phyloP scores from a whole-genome alignment of 2,113 vertebrate genomes.

The Hemicordylus capensis region DNA sequence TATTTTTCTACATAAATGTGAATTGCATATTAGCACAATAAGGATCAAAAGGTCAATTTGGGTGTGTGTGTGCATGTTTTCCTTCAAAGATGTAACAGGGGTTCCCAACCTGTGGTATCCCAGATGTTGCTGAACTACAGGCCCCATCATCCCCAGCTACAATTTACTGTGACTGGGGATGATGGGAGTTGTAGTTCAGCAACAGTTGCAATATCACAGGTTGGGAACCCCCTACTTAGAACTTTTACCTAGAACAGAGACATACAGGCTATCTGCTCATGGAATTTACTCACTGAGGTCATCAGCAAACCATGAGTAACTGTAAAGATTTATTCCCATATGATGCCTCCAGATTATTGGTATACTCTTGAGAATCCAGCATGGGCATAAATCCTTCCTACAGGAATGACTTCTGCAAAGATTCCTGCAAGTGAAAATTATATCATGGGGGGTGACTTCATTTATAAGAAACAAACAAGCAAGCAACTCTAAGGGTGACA shows the following conservation, averaged over 20 bases:
- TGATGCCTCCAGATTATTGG: not conserved
- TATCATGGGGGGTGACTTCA: not conserved
- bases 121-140: too few species aligned
- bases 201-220: too few species aligned
- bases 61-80: not conserved
- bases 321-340: not conserved
- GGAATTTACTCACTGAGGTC: not conserved
- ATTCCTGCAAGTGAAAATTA: not conserved
- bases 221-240: too few species aligned
- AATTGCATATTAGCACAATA: not conserved
- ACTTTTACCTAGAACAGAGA: not conserved
- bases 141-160: too few species aligned
- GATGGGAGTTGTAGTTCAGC: too few species aligned
- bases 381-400: not conserved
- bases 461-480: not conserved
- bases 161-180: too few species aligned
- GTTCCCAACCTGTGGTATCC: too few species aligned
- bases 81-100: rapidly evolving
- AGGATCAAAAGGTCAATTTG: not conserved
- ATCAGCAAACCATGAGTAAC: not conserved
- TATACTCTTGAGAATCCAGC: not conserved
- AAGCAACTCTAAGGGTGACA: not conserved
- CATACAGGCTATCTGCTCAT: not conserved
- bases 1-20: not conserved
- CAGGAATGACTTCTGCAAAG: not conserved